Conservation (phyloP, 2,113 vertebrate species). For the Myrmecophaga tridactyla region DNA sequence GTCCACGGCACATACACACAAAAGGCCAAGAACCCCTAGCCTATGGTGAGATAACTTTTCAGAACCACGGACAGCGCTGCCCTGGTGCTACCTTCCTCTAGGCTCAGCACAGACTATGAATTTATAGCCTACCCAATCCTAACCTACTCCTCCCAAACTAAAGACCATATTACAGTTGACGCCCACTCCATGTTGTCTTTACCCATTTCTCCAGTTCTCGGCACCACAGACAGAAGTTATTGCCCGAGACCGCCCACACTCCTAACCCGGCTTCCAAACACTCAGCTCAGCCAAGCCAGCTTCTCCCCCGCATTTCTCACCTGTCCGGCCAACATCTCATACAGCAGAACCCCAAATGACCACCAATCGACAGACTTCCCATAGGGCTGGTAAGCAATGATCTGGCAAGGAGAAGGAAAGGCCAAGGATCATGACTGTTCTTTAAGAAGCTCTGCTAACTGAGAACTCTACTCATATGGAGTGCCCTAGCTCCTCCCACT, state of each 20-base stretch:
- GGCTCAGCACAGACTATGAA: background rate
- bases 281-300: background rate
- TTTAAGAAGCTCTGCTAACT: background rate
- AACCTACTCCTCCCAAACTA: background rate
- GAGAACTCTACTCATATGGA: background rate
- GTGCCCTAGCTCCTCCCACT: background rate
- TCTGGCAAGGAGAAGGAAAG: constrained; percentile 77
- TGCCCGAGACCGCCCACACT: background rate
- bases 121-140: background rate
- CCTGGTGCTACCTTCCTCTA: accelerated
- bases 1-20: background rate
- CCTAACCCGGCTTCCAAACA: background rate
- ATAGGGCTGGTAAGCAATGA: constrained; percentile 94
- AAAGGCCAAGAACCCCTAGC: background rate
- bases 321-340: constrained; percentile 95
- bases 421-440: background rate
- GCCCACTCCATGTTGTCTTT: background rate
- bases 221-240: background rate
- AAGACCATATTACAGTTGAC: background rate
- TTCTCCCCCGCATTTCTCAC: constrained; percentile 73
- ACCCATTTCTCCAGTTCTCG: background rate
- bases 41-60: background rate
- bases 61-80: constrained; percentile 52
- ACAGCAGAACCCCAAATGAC: constrained; percentile 94
- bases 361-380: constrained; percentile 94